Conservation (phyloP, 2,888 invertebrate species). For the Rhagophthalmus giganteus region DNA sequence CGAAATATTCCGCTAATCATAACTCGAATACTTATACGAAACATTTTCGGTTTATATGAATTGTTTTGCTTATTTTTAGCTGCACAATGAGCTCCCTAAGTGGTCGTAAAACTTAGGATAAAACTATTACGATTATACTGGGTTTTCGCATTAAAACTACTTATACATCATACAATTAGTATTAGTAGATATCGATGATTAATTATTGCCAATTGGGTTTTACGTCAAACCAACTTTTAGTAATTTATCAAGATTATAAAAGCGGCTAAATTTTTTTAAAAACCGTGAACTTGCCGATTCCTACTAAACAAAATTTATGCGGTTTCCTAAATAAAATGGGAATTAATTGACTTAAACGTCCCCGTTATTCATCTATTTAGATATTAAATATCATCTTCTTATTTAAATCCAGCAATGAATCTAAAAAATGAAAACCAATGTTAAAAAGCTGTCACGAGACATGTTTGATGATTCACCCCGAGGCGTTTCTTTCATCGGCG, state of each 20-base stretch:
- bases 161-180: too few relatives aligned
- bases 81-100: too few relatives aligned
- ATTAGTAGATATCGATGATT: not conserved
- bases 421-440: slow-evolving; percentile 7
- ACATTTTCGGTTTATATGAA: too few relatives aligned
- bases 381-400: slow-evolving; percentile 2
- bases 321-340: not conserved
- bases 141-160: too few relatives aligned
- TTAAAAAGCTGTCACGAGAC: slow-evolving; percentile 8
- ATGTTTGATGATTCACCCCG: slow-evolving; percentile 11
- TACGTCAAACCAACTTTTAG: not conserved
- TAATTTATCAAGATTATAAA: not conserved
- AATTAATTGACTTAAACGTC: not conserved
- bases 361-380: not conserved
- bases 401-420: slow-evolving; percentile 1
- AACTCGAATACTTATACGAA: too few relatives aligned
- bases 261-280: not conserved
- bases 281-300: not conserved
- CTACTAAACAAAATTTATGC: not conserved
- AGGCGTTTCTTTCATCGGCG: slow-evolving; percentile 6
- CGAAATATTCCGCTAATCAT: too few relatives aligned
- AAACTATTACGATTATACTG: not conserved
- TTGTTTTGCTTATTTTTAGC: too few relatives aligned
- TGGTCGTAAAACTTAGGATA: too few relatives aligned
- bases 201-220: not conserved